Evolutionary conservation across 2,113 vertebrate species (phyloP).

Genomic region (Thalassarche chlororhynchos): DNA sequence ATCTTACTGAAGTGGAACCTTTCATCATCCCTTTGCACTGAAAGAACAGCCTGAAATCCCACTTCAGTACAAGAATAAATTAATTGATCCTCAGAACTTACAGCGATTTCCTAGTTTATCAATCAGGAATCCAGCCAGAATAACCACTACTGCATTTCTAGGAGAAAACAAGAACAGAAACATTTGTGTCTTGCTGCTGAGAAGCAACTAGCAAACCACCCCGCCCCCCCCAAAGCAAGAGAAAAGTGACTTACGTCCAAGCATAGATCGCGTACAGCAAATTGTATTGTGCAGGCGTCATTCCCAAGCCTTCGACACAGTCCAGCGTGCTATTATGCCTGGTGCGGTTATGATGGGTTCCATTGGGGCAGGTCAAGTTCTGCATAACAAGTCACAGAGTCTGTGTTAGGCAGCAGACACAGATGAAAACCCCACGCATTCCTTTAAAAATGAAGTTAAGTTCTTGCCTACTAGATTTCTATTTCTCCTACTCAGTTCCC

Average conservation of each 20-base stretch:
- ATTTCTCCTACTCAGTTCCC: not conserved
- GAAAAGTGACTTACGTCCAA: slow-evolving; percentile 74
- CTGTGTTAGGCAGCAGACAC: not conserved
- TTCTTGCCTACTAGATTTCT: not conserved
- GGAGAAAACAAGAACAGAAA: not conserved
- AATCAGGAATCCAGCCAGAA: slow-evolving; percentile 83
- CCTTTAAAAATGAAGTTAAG: not conserved
- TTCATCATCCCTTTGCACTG: not conserved
- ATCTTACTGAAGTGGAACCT: not conserved
- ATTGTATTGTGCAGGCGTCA: slow-evolving; percentile 85
- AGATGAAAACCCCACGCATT: not conserved
- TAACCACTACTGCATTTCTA: slow-evolving; percentile 82
- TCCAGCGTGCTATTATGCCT: slow-evolving; percentile 55
- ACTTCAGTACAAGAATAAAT: not conserved
- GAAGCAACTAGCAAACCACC: not conserved
- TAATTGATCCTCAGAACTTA: slow-evolving; percentile 47
- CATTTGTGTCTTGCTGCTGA: not conserved
- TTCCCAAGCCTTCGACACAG: slow-evolving; percentile 81
- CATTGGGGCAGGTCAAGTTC: slow-evolving; percentile 82
- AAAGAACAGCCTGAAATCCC: not conserved
- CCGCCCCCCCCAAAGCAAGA: not conserved
- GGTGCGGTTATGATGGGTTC: slow-evolving; percentile 35
- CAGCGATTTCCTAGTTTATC: slow-evolving; percentile 85
- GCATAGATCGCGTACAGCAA: slow-evolving; percentile 80
- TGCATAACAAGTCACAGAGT: not conserved